A percentile compares a stretch with the other conserved stretches of the same genome.
Evolutionary conservation across 2,113 vertebrate genomes (phyloP).

Genomic region (Eonycteris spelaea): DNA sequence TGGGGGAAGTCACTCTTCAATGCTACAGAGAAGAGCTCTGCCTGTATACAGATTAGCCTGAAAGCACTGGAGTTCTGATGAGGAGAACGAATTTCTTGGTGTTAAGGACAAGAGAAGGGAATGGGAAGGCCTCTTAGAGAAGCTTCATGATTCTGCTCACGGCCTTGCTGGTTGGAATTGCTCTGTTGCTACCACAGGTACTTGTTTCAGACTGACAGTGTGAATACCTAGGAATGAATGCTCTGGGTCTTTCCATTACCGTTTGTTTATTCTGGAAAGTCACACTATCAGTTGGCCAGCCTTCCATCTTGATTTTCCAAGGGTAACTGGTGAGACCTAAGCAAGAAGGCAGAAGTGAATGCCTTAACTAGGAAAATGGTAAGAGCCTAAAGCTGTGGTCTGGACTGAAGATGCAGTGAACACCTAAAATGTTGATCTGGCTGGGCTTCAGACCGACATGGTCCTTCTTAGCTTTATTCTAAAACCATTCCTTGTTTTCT

Average conservation of each 20-base stretch:
- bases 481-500: neutral
- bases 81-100: neutral
- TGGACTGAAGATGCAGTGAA: neutral
- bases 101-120: neutral
- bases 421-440: neutral
- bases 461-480: neutral
- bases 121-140: neutral
- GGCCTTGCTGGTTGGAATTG: neutral
- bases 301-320: neutral
- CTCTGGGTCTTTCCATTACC: neutral
- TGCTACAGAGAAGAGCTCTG: neutral
- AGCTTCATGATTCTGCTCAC: neutral
- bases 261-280: neutral
- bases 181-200: neutral
- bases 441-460: neutral
- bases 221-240: neutral
- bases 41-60: neutral
- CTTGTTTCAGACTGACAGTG: neutral
- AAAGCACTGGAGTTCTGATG: neutral
- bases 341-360: neutral
- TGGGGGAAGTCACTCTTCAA: neutral
- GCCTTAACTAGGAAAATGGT: neutral
- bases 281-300: neutral
- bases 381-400: neutral
- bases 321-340: neutral